phyloP scores from a whole-genome alignment of 2,113 vertebrate species.

The Carollia perspicillata region DNA sequence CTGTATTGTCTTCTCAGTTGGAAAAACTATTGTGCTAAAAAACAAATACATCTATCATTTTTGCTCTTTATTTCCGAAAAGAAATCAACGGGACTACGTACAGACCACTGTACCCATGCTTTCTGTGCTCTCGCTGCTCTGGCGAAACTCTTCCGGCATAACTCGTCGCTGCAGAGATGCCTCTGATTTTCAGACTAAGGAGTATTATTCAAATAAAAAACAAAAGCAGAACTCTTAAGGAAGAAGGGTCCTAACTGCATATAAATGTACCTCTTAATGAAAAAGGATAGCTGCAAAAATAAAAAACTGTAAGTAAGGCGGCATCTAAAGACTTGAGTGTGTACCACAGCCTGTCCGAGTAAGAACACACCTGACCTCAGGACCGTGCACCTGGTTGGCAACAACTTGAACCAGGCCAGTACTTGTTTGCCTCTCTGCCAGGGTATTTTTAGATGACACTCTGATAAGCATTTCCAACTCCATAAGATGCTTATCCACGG shows the following conservation, averaged over 20 bases:
- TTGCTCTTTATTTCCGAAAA: not conserved
- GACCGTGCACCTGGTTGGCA: not conserved
- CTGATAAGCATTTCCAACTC: not conserved
- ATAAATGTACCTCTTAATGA: not conserved
- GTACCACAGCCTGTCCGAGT: not conserved
- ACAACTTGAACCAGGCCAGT: not conserved
- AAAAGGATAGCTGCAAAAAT: not conserved
- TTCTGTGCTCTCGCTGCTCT: not conserved
- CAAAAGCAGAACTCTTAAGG: not conserved
- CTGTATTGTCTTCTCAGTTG: not conserved
- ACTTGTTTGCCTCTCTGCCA: not conserved
- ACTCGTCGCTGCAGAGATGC: not conserved
- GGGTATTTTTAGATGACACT: not conserved
- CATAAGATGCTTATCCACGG: not conserved
- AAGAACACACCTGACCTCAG: not conserved
- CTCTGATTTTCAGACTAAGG: not conserved
- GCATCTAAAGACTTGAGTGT: not conserved
- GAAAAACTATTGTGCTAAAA: not conserved
- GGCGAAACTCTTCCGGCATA: not conserved
- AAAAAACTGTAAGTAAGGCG: not conserved
- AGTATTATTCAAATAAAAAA: constrained; percentile 34
- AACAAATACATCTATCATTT: not conserved
- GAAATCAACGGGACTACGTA: not conserved
- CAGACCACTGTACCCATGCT: not conserved
- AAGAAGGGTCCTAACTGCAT: constrained; percentile 22